A percentile compares a stretch with the other conserved stretches of the same genome.
Conservation (phyloP, 1,140 invertebrate genomes). For the Leptoteleia sp. region DNA sequence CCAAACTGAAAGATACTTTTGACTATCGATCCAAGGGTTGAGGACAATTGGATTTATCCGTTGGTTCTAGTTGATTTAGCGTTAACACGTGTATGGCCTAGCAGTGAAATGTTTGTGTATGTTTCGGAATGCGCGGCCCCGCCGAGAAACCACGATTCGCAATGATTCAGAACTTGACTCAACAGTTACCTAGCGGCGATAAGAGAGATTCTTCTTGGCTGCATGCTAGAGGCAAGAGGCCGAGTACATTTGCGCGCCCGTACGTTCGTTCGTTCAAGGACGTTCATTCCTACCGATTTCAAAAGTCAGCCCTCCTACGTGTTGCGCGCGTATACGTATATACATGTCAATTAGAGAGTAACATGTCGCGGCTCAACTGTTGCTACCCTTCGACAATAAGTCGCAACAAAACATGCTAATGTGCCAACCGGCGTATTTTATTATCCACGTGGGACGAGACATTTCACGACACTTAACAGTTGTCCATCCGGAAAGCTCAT, state of each 20-base stretch:
- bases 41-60: slow-evolving; percentile 1
- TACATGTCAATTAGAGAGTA: slow-evolving; percentile 54
- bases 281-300: slow-evolving; percentile 66
- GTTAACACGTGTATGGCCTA: slow-evolving; percentile 40
- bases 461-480: background rate
- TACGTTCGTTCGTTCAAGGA: slow-evolving; percentile 64
- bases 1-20: no score
- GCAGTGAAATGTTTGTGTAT: slow-evolving; percentile 24
- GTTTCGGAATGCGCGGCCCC: slow-evolving; percentile 48
- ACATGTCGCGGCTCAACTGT: slow-evolving; percentile 35
- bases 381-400: slow-evolving; percentile 46
- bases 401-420: slow-evolving; percentile 24
- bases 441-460: background rate
- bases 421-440: slow-evolving; percentile 6
- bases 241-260: no score
- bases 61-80: slow-evolving; percentile 34
- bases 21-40: background rate
- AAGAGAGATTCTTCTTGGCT: slow-evolving; percentile 64
- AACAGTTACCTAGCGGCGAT: slow-evolving; percentile 53
- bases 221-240: no score
- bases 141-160: slow-evolving; percentile 44
- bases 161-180: slow-evolving; percentile 63
- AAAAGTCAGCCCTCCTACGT: slow-evolving; percentile 63
- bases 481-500: no score
- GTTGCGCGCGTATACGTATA: slow-evolving; percentile 48